Base-by-base conservation (phyloP, 2,113 vertebrate species). In the Dryoscopus gambensis region DNA sequence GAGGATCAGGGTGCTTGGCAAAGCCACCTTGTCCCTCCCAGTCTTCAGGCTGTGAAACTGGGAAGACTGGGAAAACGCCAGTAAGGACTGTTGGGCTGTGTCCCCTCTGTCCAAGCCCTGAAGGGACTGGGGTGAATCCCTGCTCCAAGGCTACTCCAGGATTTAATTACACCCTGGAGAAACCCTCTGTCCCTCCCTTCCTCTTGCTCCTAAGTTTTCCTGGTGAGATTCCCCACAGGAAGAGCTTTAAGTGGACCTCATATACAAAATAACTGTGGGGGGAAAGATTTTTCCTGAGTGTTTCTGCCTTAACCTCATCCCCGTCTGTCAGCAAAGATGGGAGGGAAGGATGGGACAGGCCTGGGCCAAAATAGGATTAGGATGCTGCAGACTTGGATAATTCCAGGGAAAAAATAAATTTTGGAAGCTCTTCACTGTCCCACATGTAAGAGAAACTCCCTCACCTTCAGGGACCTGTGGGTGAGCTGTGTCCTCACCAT, bases 1-100 rank as follows among this genome's bases (percentile, higher is more conserved):
- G 13, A 6, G 20, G 11, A 15, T 7, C 8, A 30, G 19, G 15
- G 20, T 1, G 1, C n/a, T 47, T 0, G 1, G 31, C 10, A 74
- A 60, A 75, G 30, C 23, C 25, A 33, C 6, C 8, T 86, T 15
- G 8, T 64, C 3, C 1, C 16, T 84, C 40, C 33, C 35, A 39
- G 11, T 42, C 22, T 39, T 91, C 40, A 11, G 10, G 33, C 15
- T 0, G 0, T 60, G 27, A 39, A 73, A 73, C 16, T 56, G 33
- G 39, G 13, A 39, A 56, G 5, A 44, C 13, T 10, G 22, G 73
- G 17, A 73, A 74, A 84, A 74, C 24, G 3, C 22, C 37, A 15
- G 14, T 55, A 19, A 83, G 30, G 53, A 52, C 5, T 33, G 25
- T 9, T 0, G 1, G 76, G 15, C 6, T 59, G 19, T 30, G 15